Base-by-base conservation (phyloP, 2,797 vertebrate species). In the Paguma larvata region DNA sequence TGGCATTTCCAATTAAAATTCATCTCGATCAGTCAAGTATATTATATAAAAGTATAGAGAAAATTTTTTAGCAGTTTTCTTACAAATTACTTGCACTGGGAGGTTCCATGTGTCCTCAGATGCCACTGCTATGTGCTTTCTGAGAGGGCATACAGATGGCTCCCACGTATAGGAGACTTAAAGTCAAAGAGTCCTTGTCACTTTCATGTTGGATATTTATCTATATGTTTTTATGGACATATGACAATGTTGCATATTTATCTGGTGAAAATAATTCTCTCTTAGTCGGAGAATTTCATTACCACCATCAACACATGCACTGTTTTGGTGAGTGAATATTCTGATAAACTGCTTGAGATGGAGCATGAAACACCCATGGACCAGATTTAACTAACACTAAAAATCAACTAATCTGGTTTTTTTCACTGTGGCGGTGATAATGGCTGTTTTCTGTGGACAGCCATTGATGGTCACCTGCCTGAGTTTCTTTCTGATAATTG, bases 251-350 rank as follows among this genome's bases (percentile, higher is more conserved):
- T 59, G 3, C 34, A 5, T 85, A 83, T 65, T 18, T 21, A 94
- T 10, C 11, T 44, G 19, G 68, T 87, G 19, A 89, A 94, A 96
- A 75, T 87, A 87, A 75, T 63, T n/a, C 88, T 86, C 48, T 89
- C 44, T 80, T 53, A 85, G 41, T 67, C 82, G 15, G 12, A 53
- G 25, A 73, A 89, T 85, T 93, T 85, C 4, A 83, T 5, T 2
- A 27, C 5, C 8, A 41, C 30, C 15, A 32, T 23, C 44, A 70
- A 95, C 27, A n/a, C 34, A 53, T 8, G 23, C 12, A 51, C 2
- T 44, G 25, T 56, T 79, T 67, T 79, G 8, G 6, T 89, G 83
- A 32, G 25, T 65, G 51, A 92, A 12, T 91, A 62, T 78, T 94
- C 77, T 78, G 21, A 25, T 68, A 68, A 59, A 83, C 51, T 73